Conservation (phyloP, 2,797 vertebrate species). For the Limnodromus scolopaceus region DNA sequence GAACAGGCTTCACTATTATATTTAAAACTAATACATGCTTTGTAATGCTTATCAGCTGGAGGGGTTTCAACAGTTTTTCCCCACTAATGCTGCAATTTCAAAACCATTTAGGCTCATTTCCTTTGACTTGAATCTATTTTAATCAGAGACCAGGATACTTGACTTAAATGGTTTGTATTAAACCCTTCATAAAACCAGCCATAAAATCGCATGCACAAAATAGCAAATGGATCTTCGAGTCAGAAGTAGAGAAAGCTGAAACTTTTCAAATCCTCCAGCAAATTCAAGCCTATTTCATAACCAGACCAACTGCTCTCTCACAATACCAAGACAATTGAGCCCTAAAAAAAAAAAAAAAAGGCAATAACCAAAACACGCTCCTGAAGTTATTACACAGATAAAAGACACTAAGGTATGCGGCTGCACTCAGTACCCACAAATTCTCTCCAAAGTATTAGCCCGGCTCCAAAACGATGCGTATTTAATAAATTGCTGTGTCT, state of each 20-base stretch:
- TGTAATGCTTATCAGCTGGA: slow-evolving; percentile 71
- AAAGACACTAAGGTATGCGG: neutral
- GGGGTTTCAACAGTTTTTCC: slow-evolving; percentile 62
- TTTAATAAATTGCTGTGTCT: neutral
- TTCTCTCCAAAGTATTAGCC: neutral
- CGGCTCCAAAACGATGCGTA: neutral
- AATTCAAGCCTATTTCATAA: neutral
- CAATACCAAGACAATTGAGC: neutral
- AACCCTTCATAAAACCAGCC: slow-evolving; percentile 71
- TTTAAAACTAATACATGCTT: slow-evolving; percentile 65
- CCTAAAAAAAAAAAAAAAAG: neutral
- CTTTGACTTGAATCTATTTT: slow-evolving; percentile 76
- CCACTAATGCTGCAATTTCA: slow-evolving; percentile 74
- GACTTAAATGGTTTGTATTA: slow-evolving; percentile 76
- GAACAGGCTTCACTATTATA: slow-evolving; percentile 40
- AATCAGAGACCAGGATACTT: slow-evolving; percentile 75
- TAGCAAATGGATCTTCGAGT: neutral
- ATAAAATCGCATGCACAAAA: slow-evolving; percentile 26
- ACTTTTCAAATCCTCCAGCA: slow-evolving; percentile 17
- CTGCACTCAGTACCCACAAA: neutral
- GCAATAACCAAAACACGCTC: neutral
- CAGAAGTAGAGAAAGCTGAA: neutral
- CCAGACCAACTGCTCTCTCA: neutral
- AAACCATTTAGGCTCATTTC: slow-evolving; percentile 80
- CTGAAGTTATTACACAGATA: neutral